Conservation (phyloP, 2,113 vertebrate genomes). For the Turdus rufiventris region DNA sequence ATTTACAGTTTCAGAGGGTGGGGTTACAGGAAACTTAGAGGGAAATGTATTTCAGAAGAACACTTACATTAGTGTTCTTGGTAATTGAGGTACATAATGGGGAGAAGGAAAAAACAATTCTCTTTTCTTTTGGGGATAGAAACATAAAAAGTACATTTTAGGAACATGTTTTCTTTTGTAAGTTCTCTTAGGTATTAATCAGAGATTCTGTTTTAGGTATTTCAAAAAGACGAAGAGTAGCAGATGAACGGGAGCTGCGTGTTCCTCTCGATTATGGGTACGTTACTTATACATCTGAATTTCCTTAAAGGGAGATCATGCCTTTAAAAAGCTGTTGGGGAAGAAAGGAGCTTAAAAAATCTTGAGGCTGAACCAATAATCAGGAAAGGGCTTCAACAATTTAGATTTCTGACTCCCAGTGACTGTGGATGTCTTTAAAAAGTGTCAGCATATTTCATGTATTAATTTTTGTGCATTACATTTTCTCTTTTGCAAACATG, state of each 20-base stretch:
- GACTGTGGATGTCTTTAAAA: not conserved
- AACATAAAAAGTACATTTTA: not conserved
- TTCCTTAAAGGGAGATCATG: not conserved
- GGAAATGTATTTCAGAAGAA: not conserved
- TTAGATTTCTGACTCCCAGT: not conserved
- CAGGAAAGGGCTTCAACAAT: not conserved
- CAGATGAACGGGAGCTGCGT: constrained; percentile 84
- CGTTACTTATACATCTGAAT: not conserved
- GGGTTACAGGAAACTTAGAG: not conserved
- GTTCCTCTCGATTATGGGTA: constrained; percentile 91
- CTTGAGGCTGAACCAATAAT: not conserved
- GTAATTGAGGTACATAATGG: not conserved
- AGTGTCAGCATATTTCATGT: not conserved
- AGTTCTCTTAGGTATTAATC: constrained; percentile 13
- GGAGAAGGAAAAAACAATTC: not conserved
- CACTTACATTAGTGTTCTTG: not conserved
- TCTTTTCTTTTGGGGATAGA: not conserved
- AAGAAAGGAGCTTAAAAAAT: not conserved
- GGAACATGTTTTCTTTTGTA: not conserved
- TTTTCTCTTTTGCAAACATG: not conserved
- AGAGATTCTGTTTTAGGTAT: constrained; percentile 71
- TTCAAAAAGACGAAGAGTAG: constrained; percentile 84
- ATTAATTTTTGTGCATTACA: not conserved
- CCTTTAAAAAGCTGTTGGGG: not conserved
- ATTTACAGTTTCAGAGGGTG: not conserved